Conservation (phyloP, 2,888 invertebrate species). For the Hirtodrosophila histrioides region DNA sequence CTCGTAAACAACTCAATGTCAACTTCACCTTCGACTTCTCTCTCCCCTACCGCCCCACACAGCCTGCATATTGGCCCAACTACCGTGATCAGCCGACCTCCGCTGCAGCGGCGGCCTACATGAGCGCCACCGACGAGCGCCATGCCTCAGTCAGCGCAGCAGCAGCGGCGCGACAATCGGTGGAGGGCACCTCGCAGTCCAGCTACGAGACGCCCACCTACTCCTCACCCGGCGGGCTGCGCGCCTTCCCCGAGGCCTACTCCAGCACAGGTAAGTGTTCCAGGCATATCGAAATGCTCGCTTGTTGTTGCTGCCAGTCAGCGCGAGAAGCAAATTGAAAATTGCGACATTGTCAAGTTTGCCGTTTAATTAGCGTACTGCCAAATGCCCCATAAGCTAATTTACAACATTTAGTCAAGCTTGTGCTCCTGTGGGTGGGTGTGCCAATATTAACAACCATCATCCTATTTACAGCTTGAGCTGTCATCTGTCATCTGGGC, state of each 20-base stretch:
- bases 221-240: slow-evolving; percentile 83
- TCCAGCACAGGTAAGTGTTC: slow-evolving; percentile 83
- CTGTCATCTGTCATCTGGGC: too few species aligned
- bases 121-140: slow-evolving; percentile 84
- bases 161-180: slow-evolving; percentile 83
- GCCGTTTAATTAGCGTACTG: slow-evolving; percentile 70
- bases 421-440: slow-evolving; percentile 48
- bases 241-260: slow-evolving; percentile 84
- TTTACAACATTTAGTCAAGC: slow-evolving; percentile 38
- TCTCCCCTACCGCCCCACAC: slow-evolving; percentile 4
- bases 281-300: slow-evolving; percentile 20
- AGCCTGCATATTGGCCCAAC: slow-evolving; percentile 83
- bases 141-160: slow-evolving; percentile 82
- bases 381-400: slow-evolving; percentile 62
- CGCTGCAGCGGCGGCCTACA: slow-evolving; percentile 82
- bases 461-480: too few species aligned
- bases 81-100: slow-evolving; percentile 84
- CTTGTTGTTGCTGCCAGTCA: slow-evolving; percentile 1
- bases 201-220: slow-evolving; percentile 84
- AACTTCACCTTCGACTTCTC: slow-evolving; percentile 18
- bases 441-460: slow-evolving; percentile 19
- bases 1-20: slow-evolving; percentile 64
- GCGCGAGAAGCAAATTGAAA: slow-evolving; percentile 28
- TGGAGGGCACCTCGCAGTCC: slow-evolving; percentile 84
- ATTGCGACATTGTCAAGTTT: slow-evolving; percentile 60